A percentile compares a stretch with the other conserved stretches of the same genome.
Evolutionary conservation across 2,888 invertebrate species (phyloP).

Genomic region (Parnassius apollo): DNA sequence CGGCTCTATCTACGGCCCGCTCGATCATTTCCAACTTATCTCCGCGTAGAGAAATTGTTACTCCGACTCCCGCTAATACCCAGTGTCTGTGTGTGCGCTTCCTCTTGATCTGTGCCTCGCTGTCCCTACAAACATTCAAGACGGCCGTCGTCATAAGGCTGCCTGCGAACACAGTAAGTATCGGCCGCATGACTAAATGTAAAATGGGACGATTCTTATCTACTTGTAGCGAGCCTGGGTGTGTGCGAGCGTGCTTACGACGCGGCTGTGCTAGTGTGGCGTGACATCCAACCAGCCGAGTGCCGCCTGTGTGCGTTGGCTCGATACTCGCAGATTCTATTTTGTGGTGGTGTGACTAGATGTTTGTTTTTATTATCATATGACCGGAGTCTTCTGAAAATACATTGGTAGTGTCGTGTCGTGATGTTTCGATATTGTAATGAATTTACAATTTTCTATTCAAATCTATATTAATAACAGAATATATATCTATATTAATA

Average conservation of each 20-base stretch:
- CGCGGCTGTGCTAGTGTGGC: constrained; percentile 49
- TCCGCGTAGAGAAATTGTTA: constrained; percentile 34
- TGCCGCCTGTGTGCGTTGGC: constrained; percentile 70
- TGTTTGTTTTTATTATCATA: constrained; percentile 81
- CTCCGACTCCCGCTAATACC: constrained; percentile 35
- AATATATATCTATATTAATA: too few species aligned
- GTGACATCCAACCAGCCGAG: constrained; percentile 68
- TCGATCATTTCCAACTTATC: constrained; percentile 3
- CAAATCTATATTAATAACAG: too few species aligned
- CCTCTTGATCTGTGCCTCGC: constrained; percentile 61
- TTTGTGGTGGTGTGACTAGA: constrained; percentile 73
- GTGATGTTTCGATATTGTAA: neutral
- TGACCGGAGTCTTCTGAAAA: constrained; percentile 64
- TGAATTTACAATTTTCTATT: too few species aligned
- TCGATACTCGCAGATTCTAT: constrained; percentile 76
- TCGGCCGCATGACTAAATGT: constrained; percentile 73
- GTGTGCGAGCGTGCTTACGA: constrained; percentile 48
- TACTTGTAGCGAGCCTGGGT: constrained; percentile 53
- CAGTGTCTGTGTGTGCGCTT: constrained; percentile 43
- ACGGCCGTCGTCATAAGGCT: constrained; percentile 80
- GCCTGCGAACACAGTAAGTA: constrained; percentile 79
- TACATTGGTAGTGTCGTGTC: constrained; percentile 14
- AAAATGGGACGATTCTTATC: constrained; percentile 81
- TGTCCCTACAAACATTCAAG: constrained; percentile 68
- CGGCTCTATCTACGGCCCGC: constrained; percentile 15